These are phyloP conservation scores for Dynastes grantii DNA, from an alignment of 2,888 invertebrate species.

Conservation along the genomic window DNA sequence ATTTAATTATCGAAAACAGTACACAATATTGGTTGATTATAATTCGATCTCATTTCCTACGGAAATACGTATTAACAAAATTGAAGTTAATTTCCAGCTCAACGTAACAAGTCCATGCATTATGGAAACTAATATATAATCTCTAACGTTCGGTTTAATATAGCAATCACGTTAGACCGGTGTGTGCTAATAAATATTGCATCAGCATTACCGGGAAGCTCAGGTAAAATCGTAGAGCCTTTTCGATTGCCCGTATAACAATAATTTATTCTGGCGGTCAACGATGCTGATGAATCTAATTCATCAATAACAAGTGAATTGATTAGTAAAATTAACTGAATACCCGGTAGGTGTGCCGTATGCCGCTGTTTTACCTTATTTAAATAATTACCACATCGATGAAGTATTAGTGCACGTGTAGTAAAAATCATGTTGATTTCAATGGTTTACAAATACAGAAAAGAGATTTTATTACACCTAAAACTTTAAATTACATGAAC, in stretches of 20 bases:
- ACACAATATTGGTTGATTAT: neutral
- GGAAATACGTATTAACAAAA: neutral
- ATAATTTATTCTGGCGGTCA: neutral
- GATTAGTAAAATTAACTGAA: constrained; percentile 2
- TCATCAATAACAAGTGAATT: constrained; percentile 1
- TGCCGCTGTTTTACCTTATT: too few species aligned
- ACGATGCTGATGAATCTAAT: neutral
- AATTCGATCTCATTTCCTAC: neutral
- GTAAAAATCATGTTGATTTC: too few species aligned
- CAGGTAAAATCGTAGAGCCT: neutral
- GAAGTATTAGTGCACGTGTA: too few species aligned
- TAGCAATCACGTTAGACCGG: neutral
- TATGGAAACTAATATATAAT: neutral
- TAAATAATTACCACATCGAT: too few species aligned
- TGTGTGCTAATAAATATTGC: constrained; percentile 6
- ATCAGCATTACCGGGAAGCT: neutral
- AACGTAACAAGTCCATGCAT: neutral
- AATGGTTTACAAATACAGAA: too few species aligned
- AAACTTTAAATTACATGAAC: too few species aligned
- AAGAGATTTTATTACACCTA: too few species aligned
- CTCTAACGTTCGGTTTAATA: neutral
- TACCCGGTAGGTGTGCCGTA: neutral
- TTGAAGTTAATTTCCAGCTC: neutral
- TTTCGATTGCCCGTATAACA: neutral
- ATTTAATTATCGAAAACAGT: neutral